Base-by-base conservation (phyloP, 2,797 vertebrate species). In the Cercopithecus petaurista region DNA sequence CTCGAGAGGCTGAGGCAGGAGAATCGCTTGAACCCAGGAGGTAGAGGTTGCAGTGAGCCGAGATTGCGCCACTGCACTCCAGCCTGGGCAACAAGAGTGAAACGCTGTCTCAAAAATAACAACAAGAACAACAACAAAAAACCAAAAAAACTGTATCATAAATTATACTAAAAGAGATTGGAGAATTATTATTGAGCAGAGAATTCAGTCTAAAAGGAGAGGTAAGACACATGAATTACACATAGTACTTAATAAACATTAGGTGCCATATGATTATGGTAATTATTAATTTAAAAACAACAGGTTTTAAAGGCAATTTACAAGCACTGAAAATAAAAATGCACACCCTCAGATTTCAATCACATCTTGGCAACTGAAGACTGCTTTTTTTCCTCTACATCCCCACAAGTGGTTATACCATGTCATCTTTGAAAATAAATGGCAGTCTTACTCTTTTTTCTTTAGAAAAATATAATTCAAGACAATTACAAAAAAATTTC, bases 381-480 rank as follows among this genome's bases (percentile, higher is more conserved):
- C 36, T 79, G 30, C 28, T 70, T 93, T 86, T 93, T 83, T 92
- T 19, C 33, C 72, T 88, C 33, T 90, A 41, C 3, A 80, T 43
- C 52, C 5, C 26, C 8, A 82, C 19, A 92, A 67, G 21, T 70
- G 48, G 52, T 61, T 92, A 76, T 39, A 3, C 30, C 76, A 50
- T 90, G 7, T 73, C 48, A 46, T 76, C n/a, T 84, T 75, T 88
- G 67, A 90, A 95, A 97, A 83, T 48, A 91, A 28, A 93, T 46
- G 50, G 46, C 13, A 55, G 8, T 55, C 10, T 82, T 72, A 61
- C 2, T 82, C 4, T 52, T 50, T 90, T 72, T 95, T 93, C 39
- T 84, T 67, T n/a, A 80, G 64, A 96, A 88, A 96, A 81, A 87
- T 83, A 72, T 39, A 77, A 85, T 90, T 96, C 13, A 81, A 64